These are phyloP conservation scores for Heliothis subflexa DNA, from an alignment of 1,140 invertebrate species.

Conservation along the genomic window DNA sequence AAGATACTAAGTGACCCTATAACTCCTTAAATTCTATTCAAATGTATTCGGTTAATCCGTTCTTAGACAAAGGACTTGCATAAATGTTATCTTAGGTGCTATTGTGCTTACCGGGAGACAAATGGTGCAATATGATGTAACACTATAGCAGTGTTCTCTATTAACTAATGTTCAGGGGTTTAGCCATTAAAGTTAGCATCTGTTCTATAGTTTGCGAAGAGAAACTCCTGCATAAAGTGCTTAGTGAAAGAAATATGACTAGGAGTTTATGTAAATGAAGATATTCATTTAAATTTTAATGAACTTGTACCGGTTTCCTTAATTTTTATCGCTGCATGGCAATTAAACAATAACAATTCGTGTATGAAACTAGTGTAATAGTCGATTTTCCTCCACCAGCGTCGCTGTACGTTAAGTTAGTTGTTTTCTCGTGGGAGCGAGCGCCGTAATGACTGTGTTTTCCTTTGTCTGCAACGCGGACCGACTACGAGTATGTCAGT, in stretches of 20 bases:
- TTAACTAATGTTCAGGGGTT: conserved; percentile 17
- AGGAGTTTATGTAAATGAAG: neutral
- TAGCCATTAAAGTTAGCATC: conserved; percentile 3
- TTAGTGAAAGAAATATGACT: neutral
- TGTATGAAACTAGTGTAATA: conserved; percentile 38
- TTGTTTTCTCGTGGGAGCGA: conserved; percentile 52
- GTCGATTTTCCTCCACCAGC: conserved; percentile 33
- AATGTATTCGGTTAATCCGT: conserved; percentile 16
- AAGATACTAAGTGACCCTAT: conserved; percentile 26
- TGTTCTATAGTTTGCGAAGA: neutral
- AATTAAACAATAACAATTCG: conserved; percentile 36
- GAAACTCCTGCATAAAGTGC: conserved; percentile 2
- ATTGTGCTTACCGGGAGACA: conserved; percentile 24
- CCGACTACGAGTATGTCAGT: conserved; percentile 49
- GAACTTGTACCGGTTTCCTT: neutral
- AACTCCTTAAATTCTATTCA: conserved; percentile 19
- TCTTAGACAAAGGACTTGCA: conserved; percentile 15
- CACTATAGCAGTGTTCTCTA: conserved; percentile 13
- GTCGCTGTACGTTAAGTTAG: conserved; percentile 57
- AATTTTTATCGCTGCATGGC: conserved; percentile 9
- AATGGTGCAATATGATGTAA: conserved; percentile 23
- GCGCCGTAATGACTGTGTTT: conserved; percentile 60
- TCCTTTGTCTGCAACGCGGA: conserved; percentile 57
- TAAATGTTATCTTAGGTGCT: conserved; percentile 37
- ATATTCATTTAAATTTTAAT: neutral